phyloP scores from a whole-genome alignment of 2,888 invertebrate species.

The Sinopyrophorus schimmeli region DNA sequence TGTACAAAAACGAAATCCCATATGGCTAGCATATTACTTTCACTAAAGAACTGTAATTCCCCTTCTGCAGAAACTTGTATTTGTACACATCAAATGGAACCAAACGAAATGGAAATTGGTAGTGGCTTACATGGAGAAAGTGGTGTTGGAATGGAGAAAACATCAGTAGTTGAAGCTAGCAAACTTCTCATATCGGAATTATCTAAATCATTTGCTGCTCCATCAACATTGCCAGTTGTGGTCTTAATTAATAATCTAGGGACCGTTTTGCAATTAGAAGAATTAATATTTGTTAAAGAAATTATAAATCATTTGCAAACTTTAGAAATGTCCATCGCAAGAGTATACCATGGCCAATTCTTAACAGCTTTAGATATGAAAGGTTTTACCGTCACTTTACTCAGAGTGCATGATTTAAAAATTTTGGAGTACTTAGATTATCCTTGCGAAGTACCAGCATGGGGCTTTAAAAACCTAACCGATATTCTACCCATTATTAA shows the following conservation, averaged over 20 bases:
- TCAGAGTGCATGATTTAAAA: conserved; percentile 58
- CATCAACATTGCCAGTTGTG: conserved; percentile 55
- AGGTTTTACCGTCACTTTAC: conserved; percentile 74
- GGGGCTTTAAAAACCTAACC: conserved; percentile 47
- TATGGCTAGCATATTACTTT: conserved; percentile 72
- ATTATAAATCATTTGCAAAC: conserved; percentile 43
- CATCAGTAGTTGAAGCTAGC: conserved; percentile 56
- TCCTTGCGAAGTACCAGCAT: conserved; percentile 61
- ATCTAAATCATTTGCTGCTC: conserved; percentile 35
- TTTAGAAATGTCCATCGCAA: conserved; percentile 37
- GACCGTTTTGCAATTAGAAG: conserved; percentile 72
- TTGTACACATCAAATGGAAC: conserved; percentile 30
- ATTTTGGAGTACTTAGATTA: conserved; percentile 64
- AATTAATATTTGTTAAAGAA: conserved; percentile 62
- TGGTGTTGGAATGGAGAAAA: conserved; percentile 57
- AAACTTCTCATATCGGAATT: conserved; percentile 57
- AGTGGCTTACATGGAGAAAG: conserved; percentile 63
- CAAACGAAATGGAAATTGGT: conserved; percentile 65
- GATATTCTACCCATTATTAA: neutral
- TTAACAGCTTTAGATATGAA: conserved; percentile 80
- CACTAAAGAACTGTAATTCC: conserved; percentile 68
- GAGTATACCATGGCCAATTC: conserved; percentile 56
- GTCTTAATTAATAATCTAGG: conserved; percentile 77
- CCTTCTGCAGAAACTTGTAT: conserved; percentile 57
- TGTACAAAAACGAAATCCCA: conserved; percentile 58